A percentile compares a stretch with the other conserved stretches of the same genome.
These are phyloP conservation scores for Sipha flava DNA, from an alignment of 1,140 invertebrate genomes.

Conservation along the genomic window DNA sequence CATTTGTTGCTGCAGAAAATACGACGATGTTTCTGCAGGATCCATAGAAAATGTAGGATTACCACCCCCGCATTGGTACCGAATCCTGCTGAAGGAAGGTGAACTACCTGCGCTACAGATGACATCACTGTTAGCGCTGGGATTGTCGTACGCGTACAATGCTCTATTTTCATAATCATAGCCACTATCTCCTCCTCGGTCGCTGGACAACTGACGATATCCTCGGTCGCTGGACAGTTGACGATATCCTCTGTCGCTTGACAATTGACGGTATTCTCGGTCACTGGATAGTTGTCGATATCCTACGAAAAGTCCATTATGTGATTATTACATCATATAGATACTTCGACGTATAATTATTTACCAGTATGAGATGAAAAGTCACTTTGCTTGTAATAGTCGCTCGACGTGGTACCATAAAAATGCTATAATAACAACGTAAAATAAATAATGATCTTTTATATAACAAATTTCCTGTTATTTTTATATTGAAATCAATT, in stretches of 20 bases:
- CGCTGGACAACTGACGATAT: neutral
- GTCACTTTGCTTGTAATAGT: neutral
- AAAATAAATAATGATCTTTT: neutral
- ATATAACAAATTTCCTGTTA: no score
- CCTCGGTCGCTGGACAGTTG: neutral
- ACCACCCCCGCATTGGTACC: neutral
- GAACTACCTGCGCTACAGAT: neutral
- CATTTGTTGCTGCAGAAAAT: neutral
- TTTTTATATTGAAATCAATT: no score
- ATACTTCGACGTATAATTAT: neutral
- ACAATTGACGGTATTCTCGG: neutral
- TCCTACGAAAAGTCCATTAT: no score
- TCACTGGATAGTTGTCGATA: neutral
- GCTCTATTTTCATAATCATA: neutral
- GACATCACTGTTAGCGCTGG: conserved; percentile 42
- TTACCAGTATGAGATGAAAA: neutral
- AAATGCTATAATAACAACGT: neutral
- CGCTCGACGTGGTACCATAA: neutral
- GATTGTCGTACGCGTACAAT: conserved; percentile 54
- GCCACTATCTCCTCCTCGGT: neutral
- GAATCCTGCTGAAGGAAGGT: neutral
- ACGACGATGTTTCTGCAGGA: neutral
- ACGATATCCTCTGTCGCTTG: neutral
- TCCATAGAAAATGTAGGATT: conserved; percentile 3
- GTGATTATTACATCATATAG: no score